Evolutionary conservation across 2,797 vertebrate genomes (phyloP).

Genomic region (Pangasius sanitwongsei): DNA sequence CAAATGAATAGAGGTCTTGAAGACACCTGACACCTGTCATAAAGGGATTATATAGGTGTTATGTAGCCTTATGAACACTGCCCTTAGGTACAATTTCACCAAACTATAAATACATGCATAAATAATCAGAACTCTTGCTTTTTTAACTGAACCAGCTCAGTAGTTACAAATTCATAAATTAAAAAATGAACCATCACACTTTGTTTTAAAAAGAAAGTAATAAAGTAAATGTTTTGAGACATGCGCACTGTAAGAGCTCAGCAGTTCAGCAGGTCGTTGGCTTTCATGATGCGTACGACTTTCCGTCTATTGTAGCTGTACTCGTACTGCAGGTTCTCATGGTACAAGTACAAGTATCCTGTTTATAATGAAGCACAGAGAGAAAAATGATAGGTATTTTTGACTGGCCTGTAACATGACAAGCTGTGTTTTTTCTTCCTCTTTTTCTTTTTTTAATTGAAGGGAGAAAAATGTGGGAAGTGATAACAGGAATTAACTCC

Average conservation of each 20-base stretch:
- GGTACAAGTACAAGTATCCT: constrained; percentile 92
- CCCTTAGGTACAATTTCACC: background rate
- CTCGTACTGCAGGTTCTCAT: constrained; percentile 83
- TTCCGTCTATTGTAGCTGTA: constrained; percentile 86
- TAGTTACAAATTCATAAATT: constrained; percentile 6
- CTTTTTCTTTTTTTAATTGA: background rate
- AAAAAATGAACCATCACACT: background rate
- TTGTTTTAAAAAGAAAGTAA: background rate
- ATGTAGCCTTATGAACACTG: background rate
- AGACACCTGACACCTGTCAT: background rate
- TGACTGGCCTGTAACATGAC: no score
- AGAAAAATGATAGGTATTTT: background rate
- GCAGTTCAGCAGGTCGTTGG: constrained; percentile 89
- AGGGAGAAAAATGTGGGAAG: background rate
- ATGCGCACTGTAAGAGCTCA: constrained; percentile 54
- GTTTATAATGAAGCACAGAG: constrained; percentile 51
- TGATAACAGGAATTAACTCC: background rate
- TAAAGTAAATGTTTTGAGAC: background rate
- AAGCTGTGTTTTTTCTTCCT: background rate
- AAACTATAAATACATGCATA: constrained; percentile 49
- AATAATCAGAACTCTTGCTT: background rate
- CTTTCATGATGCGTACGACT: constrained; percentile 80
- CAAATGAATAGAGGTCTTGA: background rate
- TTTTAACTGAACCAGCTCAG: constrained; percentile 47
- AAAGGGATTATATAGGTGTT: background rate